Conservation (phyloP, 2,888 invertebrate genomes). For the Nomada fabriciana region DNA sequence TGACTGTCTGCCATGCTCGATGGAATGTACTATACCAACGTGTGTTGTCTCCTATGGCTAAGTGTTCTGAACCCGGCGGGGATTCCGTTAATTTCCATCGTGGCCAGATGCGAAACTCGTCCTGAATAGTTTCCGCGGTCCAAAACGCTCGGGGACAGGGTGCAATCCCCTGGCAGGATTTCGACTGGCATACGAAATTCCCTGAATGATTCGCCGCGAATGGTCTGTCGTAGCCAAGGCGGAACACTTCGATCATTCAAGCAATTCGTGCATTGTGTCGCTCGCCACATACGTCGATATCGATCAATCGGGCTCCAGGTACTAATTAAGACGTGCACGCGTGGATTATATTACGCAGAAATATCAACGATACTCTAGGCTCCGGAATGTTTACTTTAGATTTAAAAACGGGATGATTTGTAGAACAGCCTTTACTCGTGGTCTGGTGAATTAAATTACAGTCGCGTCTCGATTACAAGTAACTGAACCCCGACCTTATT, state of each 20-base stretch:
- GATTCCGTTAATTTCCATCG: constrained; percentile 67
- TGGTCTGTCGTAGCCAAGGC: constrained; percentile 20
- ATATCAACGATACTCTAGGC: neutral
- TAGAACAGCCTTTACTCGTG: too few species aligned
- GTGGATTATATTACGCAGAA: neutral
- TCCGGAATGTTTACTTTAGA: neutral
- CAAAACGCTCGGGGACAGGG: constrained; percentile 32
- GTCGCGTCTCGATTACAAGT: neutral
- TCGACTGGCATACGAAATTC: constrained; percentile 35
- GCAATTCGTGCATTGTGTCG: constrained; percentile 18
- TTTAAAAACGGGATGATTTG: too few species aligned
- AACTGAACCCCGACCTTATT: constrained; percentile 9
- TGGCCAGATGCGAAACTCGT: constrained; percentile 56
- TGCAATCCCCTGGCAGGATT: constrained; percentile 9
- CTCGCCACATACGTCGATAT: neutral
- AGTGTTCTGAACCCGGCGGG: constrained; percentile 31
- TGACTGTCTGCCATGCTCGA: neutral
- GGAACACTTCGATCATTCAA: constrained; percentile 42
- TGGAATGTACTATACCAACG: constrained; percentile 31
- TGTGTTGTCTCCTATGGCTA: constrained; percentile 29
- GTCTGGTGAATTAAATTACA: constrained; percentile 9
- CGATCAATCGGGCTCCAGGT: neutral
- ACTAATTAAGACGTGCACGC: neutral
- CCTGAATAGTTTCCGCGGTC: constrained; percentile 66
- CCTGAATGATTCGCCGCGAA: constrained; percentile 35